Conservation (phyloP, 2,113 vertebrate species). For the Caretta caretta region DNA sequence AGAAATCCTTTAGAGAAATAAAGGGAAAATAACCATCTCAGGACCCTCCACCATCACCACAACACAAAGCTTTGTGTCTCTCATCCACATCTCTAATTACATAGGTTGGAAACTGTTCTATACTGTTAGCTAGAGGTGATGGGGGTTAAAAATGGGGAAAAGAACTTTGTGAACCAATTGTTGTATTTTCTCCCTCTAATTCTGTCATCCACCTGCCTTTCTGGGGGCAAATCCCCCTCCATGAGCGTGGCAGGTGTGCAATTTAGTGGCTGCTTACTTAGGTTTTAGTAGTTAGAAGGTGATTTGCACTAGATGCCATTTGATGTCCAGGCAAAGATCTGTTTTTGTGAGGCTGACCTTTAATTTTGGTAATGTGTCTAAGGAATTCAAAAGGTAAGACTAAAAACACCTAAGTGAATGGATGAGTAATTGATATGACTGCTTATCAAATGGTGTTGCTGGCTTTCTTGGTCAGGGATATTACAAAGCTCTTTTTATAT, state of each 20-base stretch:
- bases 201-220: neutral
- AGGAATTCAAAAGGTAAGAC: neutral
- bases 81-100: neutral
- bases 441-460: neutral
- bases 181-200: neutral
- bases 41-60: accelerated
- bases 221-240: neutral
- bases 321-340: neutral
- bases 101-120: neutral
- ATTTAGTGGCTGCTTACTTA: neutral
- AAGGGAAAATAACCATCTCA: neutral
- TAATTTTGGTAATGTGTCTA: neutral
- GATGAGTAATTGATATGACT: neutral
- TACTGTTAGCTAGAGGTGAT: neutral
- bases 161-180: neutral
- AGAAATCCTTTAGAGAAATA: neutral
- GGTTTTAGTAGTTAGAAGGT: neutral
- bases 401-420: neutral
- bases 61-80: neutral
- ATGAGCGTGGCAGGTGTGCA: neutral
- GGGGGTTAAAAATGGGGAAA: neutral
- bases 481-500: neutral
- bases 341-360: neutral
- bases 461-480: neutral
- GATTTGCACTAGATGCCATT: accelerated